Evolutionary conservation across 1,140 invertebrate species (phyloP).

Genomic region (Brachionus calyciflorus): DNA sequence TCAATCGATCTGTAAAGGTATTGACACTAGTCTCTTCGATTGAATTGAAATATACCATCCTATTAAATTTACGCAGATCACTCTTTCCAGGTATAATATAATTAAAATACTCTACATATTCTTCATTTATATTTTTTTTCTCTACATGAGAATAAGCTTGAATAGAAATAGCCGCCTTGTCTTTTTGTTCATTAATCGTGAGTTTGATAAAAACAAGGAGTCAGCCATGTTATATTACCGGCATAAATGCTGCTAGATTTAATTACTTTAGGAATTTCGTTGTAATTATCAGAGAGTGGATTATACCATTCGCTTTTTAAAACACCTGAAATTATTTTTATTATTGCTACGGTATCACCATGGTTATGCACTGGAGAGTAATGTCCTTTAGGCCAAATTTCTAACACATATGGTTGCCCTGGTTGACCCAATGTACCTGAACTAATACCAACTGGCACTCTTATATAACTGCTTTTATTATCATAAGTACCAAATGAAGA

Average conservation of each 20-base stretch:
- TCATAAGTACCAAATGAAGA: background rate
- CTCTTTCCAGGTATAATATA: background rate
- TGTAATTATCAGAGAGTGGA: background rate
- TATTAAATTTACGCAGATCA: background rate
- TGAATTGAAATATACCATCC: too few relatives aligned
- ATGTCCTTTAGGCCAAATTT: conserved; percentile 32
- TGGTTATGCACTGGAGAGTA: conserved; percentile 10
- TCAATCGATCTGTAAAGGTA: too few relatives aligned
- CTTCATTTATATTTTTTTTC: background rate
- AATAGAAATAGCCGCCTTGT: conserved; percentile 3
- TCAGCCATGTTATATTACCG: background rate
- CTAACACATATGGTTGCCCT: conserved; percentile 7
- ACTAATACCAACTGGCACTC: background rate
- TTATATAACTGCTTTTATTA: conserved; percentile 15
- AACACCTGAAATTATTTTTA: background rate
- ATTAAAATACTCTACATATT: conserved; percentile 25
- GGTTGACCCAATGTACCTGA: too few relatives aligned
- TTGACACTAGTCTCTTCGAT: too few relatives aligned
- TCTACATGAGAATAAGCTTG: conserved; percentile 23
- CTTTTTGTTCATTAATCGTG: background rate
- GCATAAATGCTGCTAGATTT: background rate
- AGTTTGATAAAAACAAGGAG: background rate
- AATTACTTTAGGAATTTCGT: background rate
- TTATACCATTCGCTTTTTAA: background rate
- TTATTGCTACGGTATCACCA: background rate